Evolutionary conservation across 2,888 invertebrate genomes (phyloP).

Genomic region (Gerris lacustris): DNA sequence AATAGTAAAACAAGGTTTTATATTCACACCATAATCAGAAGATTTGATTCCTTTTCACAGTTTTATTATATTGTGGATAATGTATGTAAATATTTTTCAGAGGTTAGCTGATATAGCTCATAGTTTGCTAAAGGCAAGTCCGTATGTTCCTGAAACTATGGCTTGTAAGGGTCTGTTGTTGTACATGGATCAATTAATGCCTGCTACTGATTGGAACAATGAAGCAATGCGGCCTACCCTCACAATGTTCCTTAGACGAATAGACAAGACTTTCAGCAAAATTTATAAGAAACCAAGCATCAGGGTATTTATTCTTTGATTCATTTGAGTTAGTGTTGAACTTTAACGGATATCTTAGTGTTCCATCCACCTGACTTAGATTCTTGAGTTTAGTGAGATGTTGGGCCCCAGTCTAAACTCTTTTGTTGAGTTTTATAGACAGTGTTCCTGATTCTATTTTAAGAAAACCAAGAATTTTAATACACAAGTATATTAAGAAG

Average conservation of each 20-base stretch:
- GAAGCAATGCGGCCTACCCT: conserved; percentile 83
- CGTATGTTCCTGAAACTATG: conserved; percentile 96
- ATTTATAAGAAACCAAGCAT: conserved; percentile 93
- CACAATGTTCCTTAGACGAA: conserved; percentile 74
- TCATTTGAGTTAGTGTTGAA: neutral
- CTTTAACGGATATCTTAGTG: too few species aligned
- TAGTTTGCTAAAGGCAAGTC: conserved; percentile 89
- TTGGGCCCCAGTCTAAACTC: too few species aligned
- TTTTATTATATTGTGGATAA: too few species aligned
- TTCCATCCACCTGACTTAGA: too few species aligned
- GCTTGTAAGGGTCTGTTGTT: conserved; percentile 83
- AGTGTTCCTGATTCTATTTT: too few species aligned
- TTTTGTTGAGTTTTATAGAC: too few species aligned
- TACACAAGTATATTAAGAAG: too few species aligned
- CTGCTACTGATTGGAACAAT: conserved; percentile 91
- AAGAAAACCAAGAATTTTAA: too few species aligned
- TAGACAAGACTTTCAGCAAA: conserved; percentile 94
- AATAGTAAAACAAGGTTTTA: too few species aligned
- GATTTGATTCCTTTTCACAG: too few species aligned
- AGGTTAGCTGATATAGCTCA: conserved; percentile 93
- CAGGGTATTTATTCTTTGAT: conserved; percentile 43
- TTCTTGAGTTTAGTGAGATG: too few species aligned
- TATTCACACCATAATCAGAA: too few species aligned
- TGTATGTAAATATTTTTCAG: conserved; percentile 39
- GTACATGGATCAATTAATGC: conserved; percentile 84